phyloP scores from a whole-genome alignment of 2,888 invertebrate species.

The Amiota mariae region DNA sequence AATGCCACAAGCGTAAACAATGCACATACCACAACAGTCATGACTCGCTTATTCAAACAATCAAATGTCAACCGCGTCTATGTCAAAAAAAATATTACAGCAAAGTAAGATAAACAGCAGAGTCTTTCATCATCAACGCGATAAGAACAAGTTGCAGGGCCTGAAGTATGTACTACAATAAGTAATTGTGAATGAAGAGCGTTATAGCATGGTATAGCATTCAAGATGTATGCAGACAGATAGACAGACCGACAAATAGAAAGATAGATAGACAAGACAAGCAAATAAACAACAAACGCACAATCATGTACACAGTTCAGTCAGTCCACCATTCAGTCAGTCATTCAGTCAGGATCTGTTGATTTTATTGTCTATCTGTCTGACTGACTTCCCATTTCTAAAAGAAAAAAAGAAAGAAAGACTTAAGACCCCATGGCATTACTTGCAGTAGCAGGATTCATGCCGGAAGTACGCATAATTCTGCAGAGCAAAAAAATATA shows the following conservation, averaged over 20 bases:
- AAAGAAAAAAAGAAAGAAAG: slow-evolving; percentile 38
- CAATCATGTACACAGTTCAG: background rate
- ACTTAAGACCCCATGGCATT: slow-evolving; percentile 29
- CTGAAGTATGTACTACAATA: background rate
- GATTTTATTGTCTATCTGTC: background rate
- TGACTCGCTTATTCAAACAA: background rate
- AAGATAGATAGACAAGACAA: slow-evolving; percentile 46
- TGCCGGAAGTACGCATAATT: too few species aligned
- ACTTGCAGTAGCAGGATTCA: background rate
- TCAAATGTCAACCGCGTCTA: background rate
- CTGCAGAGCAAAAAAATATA: too few species aligned
- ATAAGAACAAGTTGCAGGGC: slow-evolving; percentile 9
- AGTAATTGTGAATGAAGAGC: background rate
- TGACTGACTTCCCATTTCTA: slow-evolving; percentile 21
- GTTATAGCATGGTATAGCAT: background rate
- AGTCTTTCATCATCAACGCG: background rate
- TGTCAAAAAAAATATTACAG: background rate
- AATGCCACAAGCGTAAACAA: too few species aligned
- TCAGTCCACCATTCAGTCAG: too few species aligned
- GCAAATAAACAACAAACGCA: slow-evolving; percentile 24
- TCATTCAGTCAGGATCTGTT: background rate
- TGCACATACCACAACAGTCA: too few species aligned
- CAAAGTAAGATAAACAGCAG: background rate
- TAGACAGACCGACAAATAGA: slow-evolving; percentile 36
- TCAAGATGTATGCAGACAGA: slow-evolving; percentile 15